Conservation (phyloP, 2,888 invertebrate species). For the Megastigmus dorsalis region DNA sequence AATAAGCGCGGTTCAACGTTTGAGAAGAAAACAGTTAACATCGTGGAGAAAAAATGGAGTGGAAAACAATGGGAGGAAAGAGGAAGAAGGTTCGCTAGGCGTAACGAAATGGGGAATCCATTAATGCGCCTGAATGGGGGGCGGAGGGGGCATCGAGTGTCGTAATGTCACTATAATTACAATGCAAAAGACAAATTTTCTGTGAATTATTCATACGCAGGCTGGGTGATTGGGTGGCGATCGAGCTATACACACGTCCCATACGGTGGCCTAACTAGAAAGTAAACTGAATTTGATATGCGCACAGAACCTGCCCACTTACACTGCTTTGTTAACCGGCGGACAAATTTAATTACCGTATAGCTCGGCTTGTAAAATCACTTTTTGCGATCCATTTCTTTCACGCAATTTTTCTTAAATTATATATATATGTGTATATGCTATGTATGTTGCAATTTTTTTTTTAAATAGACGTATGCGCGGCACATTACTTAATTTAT, state of each 20-base stretch:
- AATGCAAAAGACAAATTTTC: slow-evolving; percentile 50
- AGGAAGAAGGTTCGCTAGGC: slow-evolving; percentile 35
- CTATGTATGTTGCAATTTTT: too few species aligned
- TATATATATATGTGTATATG: too few species aligned
- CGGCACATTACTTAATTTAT: too few species aligned
- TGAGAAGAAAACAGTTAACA: not conserved
- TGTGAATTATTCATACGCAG: slow-evolving; percentile 46
- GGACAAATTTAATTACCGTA: not conserved
- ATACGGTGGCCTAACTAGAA: slow-evolving; percentile 25
- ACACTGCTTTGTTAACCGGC: not conserved
- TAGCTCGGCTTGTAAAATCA: too few species aligned
- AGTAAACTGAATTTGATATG: slow-evolving; percentile 38
- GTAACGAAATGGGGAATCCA: slow-evolving; percentile 32
- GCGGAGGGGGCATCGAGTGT: slow-evolving; percentile 12
- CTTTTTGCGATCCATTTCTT: too few species aligned
- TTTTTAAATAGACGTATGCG: too few species aligned
- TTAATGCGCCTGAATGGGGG: slow-evolving; percentile 27
- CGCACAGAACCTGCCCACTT: not conserved
- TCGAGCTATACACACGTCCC: not conserved
- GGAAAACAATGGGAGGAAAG: slow-evolving; percentile 29
- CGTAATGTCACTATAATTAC: slow-evolving; percentile 50
- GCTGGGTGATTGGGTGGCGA: slow-evolving; percentile 1
- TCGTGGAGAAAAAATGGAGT: slow-evolving; percentile 37
- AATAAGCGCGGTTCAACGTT: not conserved
- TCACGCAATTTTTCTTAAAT: too few species aligned